Evolutionary conservation across 2,113 vertebrate species (phyloP), one percentile per base, ranked within the genome.

Genomic region (Callithrix jacchus): DNA sequence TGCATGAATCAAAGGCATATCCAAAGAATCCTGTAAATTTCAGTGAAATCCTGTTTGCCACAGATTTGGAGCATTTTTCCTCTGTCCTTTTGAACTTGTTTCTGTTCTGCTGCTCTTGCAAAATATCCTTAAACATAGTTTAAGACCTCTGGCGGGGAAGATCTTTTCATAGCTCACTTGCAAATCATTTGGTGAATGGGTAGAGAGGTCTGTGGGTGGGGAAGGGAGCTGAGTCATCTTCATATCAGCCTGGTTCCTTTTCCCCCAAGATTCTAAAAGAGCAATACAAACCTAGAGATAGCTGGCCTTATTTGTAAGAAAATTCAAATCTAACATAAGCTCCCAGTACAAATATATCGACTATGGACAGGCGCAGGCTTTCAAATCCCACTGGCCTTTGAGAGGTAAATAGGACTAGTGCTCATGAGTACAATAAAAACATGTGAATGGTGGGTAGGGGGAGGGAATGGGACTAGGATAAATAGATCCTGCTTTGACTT

Each of bases 31-130:
- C 87, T 97, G 90, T 96, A 97, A 95, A 94, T 97, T 95, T 97
- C 95, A 97, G 96, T 89, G 77, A 97, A 97, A 97, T 95, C 85
- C 91, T 95, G 70, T 91, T 98, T 97, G 96, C 97, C 97, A 97
- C 92, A 97, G 87, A 94, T 96, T 93, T 97, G 96, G 96, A 98
- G 96, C 95, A 87, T 95, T 92, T 93, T 94, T 81, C 23, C 84
- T 97, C 80, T 98, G 96, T 95, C 97, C 94, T 87, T 95, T 97
- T 98, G 98, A 98, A 98, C 98, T 98, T 98, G 84, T 95, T 97
- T 98, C 98, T 98, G 96, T 96, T 98, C 97, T 98, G 97, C 97
- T 97, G 95, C 85, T 98, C 98, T 98, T 97, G 97, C 97, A 98
- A 97, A 97, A 77, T 96, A 97, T 68, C 97, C 20, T 97, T 74